These are phyloP conservation scores for Drosophila nikananu DNA, from an alignment of 1,140 invertebrate genomes.

Conservation along the genomic window DNA sequence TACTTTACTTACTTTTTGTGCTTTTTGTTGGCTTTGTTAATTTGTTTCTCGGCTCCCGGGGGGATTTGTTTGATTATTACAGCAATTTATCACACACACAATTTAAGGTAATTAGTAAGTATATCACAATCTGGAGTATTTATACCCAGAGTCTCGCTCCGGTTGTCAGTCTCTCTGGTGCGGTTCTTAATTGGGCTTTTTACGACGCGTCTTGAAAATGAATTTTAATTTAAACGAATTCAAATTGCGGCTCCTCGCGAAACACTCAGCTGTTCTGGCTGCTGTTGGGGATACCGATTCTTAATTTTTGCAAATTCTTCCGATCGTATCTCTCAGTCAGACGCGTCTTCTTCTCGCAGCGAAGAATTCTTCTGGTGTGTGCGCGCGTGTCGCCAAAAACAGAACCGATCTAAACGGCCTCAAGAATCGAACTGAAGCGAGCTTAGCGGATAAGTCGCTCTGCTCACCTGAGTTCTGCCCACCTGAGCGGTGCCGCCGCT, in stretches of 20 bases:
- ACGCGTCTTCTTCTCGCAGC: constrained; percentile 21
- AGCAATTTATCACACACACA: constrained; percentile 66
- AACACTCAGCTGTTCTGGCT: constrained; percentile 59
- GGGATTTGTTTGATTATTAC: constrained; percentile 50
- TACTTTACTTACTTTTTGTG: constrained; percentile 66
- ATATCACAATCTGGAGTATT: constrained; percentile 53
- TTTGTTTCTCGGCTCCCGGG: constrained; percentile 9
- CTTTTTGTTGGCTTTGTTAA: constrained; percentile 26
- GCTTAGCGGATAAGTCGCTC: constrained; percentile 46
- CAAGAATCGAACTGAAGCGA: constrained; percentile 84
- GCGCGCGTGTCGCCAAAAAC: constrained; percentile 55
- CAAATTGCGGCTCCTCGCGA: constrained; percentile 36
- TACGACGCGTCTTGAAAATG: constrained; percentile 17
- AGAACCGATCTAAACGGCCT: constrained; percentile 85
- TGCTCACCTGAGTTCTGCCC: constrained; percentile 27
- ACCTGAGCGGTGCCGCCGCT: constrained; percentile 5
- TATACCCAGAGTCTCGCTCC: constrained; percentile 38
- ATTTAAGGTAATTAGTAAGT: constrained; percentile 56
- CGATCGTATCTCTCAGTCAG: constrained; percentile 3
- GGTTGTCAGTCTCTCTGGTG: constrained; percentile 48
- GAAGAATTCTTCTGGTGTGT: constrained; percentile 14
- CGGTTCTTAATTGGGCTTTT: constrained; percentile 42
- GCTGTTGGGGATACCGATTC: constrained; percentile 52
- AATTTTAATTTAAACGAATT: constrained; percentile 26
- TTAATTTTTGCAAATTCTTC: constrained; percentile 14